Conservation (phyloP, 2,113 vertebrate species). For the Columba janthina region DNA sequence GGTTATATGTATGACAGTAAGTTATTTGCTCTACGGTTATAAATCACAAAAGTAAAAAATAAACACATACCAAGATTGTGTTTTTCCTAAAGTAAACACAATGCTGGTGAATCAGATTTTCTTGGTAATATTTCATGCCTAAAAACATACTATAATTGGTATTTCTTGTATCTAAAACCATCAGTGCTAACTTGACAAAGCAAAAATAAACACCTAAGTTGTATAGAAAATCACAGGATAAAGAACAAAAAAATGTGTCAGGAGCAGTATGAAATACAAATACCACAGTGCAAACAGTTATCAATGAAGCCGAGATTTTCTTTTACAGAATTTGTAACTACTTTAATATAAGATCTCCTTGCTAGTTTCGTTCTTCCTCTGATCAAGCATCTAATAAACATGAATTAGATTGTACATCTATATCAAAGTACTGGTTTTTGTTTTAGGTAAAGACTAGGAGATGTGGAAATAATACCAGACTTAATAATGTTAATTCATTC, state of each 20-base stretch:
- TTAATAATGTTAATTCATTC: neutral
- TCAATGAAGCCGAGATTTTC: constrained; percentile 18
- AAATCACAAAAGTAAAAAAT: neutral
- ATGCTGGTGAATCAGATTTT: neutral
- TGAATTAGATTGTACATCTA: neutral
- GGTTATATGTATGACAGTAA: neutral
- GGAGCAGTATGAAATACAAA: constrained; percentile 52
- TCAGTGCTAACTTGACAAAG: neutral
- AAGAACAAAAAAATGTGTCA: neutral
- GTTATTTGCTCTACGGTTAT: neutral
- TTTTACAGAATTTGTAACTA: constrained; percentile 1
- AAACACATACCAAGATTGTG: neutral
- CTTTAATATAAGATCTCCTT: neutral
- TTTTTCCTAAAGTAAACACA: constrained; percentile 18
- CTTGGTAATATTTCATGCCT: neutral
- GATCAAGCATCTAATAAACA: neutral
- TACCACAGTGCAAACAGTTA: constrained; percentile 40
- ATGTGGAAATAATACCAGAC: neutral
- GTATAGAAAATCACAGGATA: neutral
- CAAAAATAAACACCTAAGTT: neutral
- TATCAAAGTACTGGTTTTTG: neutral
- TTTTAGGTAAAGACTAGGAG: neutral
- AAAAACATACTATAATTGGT: neutral
- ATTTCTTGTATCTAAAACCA: neutral
- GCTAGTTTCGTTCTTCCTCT: constrained; percentile 18